These are phyloP conservation scores for Conus betulinus DNA, from an alignment of 1,140 invertebrate genomes.

Conservation along the genomic window DNA sequence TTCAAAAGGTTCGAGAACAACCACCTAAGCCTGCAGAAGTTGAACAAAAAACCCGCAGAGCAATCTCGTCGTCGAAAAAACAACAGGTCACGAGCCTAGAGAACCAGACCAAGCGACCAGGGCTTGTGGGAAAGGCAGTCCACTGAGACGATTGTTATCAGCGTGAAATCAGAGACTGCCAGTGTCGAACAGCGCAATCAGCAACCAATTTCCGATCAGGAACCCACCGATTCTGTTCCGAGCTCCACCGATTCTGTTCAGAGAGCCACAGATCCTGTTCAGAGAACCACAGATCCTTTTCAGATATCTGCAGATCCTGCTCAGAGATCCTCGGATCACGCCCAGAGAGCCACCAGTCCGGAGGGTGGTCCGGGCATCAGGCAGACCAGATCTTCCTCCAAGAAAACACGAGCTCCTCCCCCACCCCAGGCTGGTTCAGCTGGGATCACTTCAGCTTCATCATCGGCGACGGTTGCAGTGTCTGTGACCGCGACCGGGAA, in stretches of 20 bases:
- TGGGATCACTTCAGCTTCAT: not conserved
- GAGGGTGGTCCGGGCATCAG: not conserved
- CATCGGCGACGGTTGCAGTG: not conserved
- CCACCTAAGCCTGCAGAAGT: not conserved
- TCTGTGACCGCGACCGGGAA: no score
- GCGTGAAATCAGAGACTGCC: not conserved
- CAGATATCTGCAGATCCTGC: not conserved
- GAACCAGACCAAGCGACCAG: not conserved
- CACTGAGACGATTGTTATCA: not conserved
- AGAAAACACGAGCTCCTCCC: conserved; percentile 40
- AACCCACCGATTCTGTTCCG: not conserved
- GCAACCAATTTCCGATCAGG: no score
- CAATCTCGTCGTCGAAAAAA: not conserved
- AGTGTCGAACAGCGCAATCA: not conserved
- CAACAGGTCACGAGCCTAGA: not conserved
- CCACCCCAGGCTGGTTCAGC: conserved; percentile 10
- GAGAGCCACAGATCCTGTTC: no score
- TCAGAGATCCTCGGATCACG: not conserved
- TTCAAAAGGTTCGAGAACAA: not conserved
- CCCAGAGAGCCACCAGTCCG: not conserved
- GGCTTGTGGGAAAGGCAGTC: not conserved
- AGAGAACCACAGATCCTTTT: no score
- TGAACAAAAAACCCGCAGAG: not conserved
- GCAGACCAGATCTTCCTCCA: conserved; percentile 8
- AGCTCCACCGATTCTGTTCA: no score